Evolutionary conservation across 2,113 vertebrate genomes (phyloP), one percentile per base, ranked within the genome.

Genomic region (Neotoma lepida): DNA sequence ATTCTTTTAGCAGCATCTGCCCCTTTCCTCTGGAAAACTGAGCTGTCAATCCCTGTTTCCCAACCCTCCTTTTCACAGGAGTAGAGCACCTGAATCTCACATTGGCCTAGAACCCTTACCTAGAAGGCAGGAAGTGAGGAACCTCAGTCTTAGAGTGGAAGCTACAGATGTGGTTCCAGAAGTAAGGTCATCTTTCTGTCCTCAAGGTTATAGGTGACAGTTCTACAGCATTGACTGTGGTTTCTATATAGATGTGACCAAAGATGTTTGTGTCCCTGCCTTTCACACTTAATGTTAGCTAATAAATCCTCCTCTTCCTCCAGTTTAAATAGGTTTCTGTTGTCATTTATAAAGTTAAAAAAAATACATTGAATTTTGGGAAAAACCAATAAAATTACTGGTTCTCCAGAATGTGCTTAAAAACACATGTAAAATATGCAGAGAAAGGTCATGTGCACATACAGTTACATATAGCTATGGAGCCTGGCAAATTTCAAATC

Each of bases 321-420:
- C 87, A 94, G 64, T 66, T 78, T 54, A 77, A 92, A 49, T 90
- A 54, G 51, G 6, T 92, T 87, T 92, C 54, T 94, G 10, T 96
- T 90, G 58, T 71, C 39, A 54, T 92, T 64, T 77, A 66, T 41
- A 92, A 94, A 90, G 49, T 71, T 92, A 49, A 77, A 73, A 22
- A 33, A 80, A 6, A 35, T 70, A 39, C 24, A 73, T 84, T 95
- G 14, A 41, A 18, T 24, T 64, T 82, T 35, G 44, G 51, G 39
- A 30, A 95, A 90, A 46, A 12, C 12, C 76, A 87, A 24, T 66
- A 84, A 63, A 92, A 61, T 63, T 17, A 63, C 63, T 90, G 44
- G 26, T 76, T 92, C 61, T 76, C 17, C 44, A 89, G 71, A 88
- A 64, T 41, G 80, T 82, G 24, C n/a, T 2, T 56, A 2, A 56